A percentile compares a stretch with the other conserved stretches of the same genome.
These are phyloP conservation scores for Ceyx margarethae DNA, from an alignment of 2,113 vertebrate genomes.

Conservation along the genomic window DNA sequence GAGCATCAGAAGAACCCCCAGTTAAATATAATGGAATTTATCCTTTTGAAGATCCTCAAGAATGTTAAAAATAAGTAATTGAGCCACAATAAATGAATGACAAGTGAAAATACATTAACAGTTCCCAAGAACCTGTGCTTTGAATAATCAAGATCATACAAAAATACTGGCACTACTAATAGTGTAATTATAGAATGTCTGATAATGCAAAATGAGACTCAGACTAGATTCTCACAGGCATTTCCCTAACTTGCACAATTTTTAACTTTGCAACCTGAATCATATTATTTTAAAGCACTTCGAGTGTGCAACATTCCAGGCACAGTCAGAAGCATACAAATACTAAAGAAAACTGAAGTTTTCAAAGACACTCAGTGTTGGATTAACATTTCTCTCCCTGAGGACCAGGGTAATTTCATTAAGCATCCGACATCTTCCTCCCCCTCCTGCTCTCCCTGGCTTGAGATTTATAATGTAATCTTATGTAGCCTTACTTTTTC, in stretches of 20 bases:
- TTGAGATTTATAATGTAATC: constrained; percentile 55
- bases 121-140: neutral
- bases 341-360: constrained; percentile 4
- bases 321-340: neutral
- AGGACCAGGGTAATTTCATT: constrained; percentile 45
- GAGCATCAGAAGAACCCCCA: neutral
- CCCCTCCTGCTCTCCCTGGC: neutral
- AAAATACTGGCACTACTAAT: neutral
- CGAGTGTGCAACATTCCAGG: neutral
- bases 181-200: neutral
- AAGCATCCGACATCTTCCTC: constrained; percentile 47
- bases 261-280: neutral
- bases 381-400: constrained; percentile 46
- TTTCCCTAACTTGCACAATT: neutral
- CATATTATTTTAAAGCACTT: neutral
- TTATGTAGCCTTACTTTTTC: constrained; percentile 41
- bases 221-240: neutral
- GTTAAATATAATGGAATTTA: neutral
- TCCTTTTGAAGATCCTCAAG: neutral
- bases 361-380: constrained; percentile 46
- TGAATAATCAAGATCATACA: neutral
- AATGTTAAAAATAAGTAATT: neutral
- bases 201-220: neutral
- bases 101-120: neutral
- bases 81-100: neutral